Base-by-base conservation (phyloP, 2,113 vertebrate genomes). In the Ophiodon elongatus region DNA sequence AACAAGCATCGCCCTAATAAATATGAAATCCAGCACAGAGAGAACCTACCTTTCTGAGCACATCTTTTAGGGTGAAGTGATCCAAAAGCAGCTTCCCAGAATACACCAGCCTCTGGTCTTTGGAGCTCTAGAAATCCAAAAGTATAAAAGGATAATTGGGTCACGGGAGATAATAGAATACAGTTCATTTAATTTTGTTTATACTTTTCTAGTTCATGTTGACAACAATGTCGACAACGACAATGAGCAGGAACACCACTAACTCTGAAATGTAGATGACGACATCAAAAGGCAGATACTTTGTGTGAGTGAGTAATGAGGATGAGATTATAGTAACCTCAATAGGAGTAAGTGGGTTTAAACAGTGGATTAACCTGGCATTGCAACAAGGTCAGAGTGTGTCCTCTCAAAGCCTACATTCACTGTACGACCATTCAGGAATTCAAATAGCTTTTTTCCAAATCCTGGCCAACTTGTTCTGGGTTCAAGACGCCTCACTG, bases 71-170 rank as follows among this genome's bases (percentile, higher is more conserved):
- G 83, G 97, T 96, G 80, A 98, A 95, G 84, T 98, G 96, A 94
- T 99, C 97, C 82, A 97, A 92, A 91, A 99, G 98, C 83, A 99
- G 96, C 94, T 97, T 97, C 89, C 98, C 98, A 88, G 97, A 98
- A 95, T 99, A 99, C 89, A 99, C 97, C 95, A 99, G 94, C 85
- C 98, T 96, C 93, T 98, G 98, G 95, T 99, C 97, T 96, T 98
- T 98, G 82, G 97, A 96, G 88, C 95, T 96, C 98, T 99, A 94
- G 83, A 96, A 92, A 85, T n/a, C 60, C 14, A 76, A 35, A 69
- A 73, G 74, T 5, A 41, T 3, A 75, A 45, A 37, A 81, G 4
- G n/a, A 76, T 8, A 79, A 85, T 10, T 19, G 25, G 50, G 57
- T 81, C 68, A 91, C 2, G 4, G 54, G n/a, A 78, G 23, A 47